Evolutionary conservation across 2,113 vertebrate genomes (phyloP).

Genomic region (Orycteropus afer): DNA sequence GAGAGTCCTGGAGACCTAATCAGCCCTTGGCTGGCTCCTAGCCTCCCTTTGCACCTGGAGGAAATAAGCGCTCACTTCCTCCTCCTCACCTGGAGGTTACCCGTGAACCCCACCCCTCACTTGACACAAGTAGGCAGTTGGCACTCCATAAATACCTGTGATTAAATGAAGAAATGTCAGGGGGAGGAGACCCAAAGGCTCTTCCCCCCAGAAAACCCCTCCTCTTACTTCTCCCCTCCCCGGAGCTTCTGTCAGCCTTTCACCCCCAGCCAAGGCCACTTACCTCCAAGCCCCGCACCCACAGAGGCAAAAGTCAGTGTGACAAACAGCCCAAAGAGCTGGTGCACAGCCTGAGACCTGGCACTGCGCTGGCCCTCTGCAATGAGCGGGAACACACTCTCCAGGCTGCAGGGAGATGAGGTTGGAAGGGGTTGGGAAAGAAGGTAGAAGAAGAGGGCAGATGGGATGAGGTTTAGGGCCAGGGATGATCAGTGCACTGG

Average conservation of each 20-base stretch:
- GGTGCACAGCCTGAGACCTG: slow-evolving; percentile 82
- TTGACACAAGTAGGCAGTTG: not conserved
- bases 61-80: not conserved
- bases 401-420: slow-evolving; percentile 82
- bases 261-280: slow-evolving; percentile 62
- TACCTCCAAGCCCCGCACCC: slow-evolving; percentile 92
- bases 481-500: not conserved
- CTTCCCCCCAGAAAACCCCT: not conserved
- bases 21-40: rapidly evolving
- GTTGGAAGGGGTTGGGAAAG: rapidly evolving
- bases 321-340: slow-evolving; percentile 88
- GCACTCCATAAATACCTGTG: not conserved
- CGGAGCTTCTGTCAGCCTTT: not conserved
- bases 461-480: rapidly evolving
- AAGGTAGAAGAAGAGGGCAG: rapidly evolving
- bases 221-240: not conserved
- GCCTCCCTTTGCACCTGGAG: not conserved
- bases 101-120: not conserved
- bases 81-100: not conserved
- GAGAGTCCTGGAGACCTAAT: rapidly evolving
- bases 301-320: slow-evolving; percentile 89
- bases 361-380: not conserved
- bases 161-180: not conserved
- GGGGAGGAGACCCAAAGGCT: not conserved
- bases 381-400: slow-evolving; percentile 87